phyloP scores from a whole-genome alignment of 2,113 vertebrate genomes.

The Orycteropus afer region DNA sequence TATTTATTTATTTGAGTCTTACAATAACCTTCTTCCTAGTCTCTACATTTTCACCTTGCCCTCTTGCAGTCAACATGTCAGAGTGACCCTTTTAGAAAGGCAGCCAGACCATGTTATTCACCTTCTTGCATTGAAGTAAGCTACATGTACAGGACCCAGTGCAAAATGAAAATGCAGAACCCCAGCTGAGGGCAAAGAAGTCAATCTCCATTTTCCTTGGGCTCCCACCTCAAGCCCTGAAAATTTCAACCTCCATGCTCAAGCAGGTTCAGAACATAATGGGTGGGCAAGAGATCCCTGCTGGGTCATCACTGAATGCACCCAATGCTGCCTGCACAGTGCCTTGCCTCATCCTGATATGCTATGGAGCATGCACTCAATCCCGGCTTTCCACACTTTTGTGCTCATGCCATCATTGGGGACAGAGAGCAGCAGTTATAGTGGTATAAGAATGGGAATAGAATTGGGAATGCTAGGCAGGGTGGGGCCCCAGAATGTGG shows the following conservation, averaged over 20 bases:
- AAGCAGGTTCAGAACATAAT: neutral
- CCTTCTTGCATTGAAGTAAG: neutral
- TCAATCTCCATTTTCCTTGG: neutral
- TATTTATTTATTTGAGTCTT: too few relatives aligned
- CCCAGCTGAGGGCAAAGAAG: rapidly evolving
- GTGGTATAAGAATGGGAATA: neutral
- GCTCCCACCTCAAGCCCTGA: neutral
- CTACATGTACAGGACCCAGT: neutral
- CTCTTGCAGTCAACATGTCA: neutral
- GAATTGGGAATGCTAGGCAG: neutral
- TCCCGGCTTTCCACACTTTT: neutral
- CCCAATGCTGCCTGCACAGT: neutral
- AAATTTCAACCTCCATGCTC: neutral
- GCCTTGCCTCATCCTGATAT: neutral
- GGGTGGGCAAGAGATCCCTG: too few relatives aligned
- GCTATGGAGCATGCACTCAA: neutral
- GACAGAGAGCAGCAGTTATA: neutral
- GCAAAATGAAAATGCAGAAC: neutral
- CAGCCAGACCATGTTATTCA: neutral
- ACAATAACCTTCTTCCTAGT: neutral
- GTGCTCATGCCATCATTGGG: neutral
- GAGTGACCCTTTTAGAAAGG: neutral
- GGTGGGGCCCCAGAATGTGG: neutral
- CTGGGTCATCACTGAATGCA: neutral
- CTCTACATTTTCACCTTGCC: neutral